Conservation (phyloP, 2,888 invertebrate species). For the Ennomos erosarius region DNA sequence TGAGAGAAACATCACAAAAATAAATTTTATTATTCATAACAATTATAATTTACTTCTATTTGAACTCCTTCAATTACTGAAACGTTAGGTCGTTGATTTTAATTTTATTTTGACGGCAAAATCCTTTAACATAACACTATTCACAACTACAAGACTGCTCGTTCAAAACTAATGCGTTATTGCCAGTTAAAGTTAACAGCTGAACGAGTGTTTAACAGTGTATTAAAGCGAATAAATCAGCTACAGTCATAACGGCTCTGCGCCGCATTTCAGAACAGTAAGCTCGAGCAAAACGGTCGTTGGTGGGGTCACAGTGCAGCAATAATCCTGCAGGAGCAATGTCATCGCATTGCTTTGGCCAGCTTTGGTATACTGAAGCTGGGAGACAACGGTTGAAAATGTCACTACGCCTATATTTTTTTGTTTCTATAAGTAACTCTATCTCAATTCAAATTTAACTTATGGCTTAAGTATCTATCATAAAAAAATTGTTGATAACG, state of each 20-base stretch:
- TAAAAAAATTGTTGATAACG: no score
- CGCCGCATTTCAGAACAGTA: slow-evolving; percentile 19
- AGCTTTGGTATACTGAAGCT: slow-evolving; percentile 10
- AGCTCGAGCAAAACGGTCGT: slow-evolving; percentile 22
- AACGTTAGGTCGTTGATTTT: no score
- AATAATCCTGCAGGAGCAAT: slow-evolving; percentile 41
- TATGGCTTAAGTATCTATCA: no score
- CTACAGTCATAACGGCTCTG: slow-evolving; percentile 22
- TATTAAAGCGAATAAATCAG: slow-evolving; percentile 30
- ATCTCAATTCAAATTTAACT: no score
- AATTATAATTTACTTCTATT: no score
- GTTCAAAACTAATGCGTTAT: slow-evolving; percentile 36
- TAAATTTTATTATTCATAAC: no score
- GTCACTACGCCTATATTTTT: not conserved
- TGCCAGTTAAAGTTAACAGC: slow-evolving; percentile 12
- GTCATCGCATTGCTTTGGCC: slow-evolving; percentile 42
- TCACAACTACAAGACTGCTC: not conserved
- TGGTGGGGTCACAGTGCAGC: slow-evolving; percentile 25
- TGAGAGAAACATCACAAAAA: no score
- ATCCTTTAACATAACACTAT: no score
- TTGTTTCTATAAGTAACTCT: no score
- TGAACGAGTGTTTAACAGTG: slow-evolving; percentile 23
- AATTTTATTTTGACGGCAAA: no score
- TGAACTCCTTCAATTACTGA: no score
- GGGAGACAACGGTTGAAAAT: not conserved